phyloP scores from a whole-genome alignment of 2,888 invertebrate species.

The Dasysyrphus albostriatus region DNA sequence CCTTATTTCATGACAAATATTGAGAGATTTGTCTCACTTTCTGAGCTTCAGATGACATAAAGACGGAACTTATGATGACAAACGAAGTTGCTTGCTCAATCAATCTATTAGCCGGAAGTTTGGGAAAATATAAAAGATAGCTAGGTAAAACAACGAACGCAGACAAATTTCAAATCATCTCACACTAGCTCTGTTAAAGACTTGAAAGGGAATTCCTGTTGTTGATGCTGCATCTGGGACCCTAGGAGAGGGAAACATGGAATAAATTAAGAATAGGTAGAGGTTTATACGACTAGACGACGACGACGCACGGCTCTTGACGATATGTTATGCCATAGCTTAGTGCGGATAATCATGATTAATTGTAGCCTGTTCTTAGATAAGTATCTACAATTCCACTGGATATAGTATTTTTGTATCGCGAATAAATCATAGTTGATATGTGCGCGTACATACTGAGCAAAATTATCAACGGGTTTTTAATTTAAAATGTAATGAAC shows the following conservation, averaged over 20 bases:
- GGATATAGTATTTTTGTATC: not conserved
- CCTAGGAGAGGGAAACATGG: not conserved
- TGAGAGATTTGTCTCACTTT: slow-evolving; percentile 37
- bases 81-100: slow-evolving; percentile 7
- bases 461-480: slow-evolving; percentile 1
- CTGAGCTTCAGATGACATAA: not conserved
- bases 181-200: not conserved
- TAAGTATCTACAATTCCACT: slow-evolving; percentile 28
- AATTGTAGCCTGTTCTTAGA: slow-evolving; percentile 38
- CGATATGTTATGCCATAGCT: slow-evolving; percentile 24
- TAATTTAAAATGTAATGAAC: slow-evolving; percentile 20
- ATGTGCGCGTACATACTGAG: not conserved
- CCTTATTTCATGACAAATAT: slow-evolving; percentile 9
- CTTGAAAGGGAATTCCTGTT: not conserved
- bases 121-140: not conserved
- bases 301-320: not conserved
- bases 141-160: not conserved
- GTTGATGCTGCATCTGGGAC: not conserved
- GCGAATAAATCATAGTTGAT: slow-evolving; percentile 37
- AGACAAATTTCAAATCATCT: slow-evolving; percentile 13
- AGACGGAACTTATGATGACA: slow-evolving; percentile 51
- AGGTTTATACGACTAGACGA: not conserved
- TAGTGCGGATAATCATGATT: slow-evolving; percentile 43
- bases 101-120: slow-evolving; percentile 26
- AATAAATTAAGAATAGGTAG: slow-evolving; percentile 15